These are phyloP conservation scores for Tympanuchus pallidicinctus DNA, from an alignment of 2,113 vertebrate species.

Conservation along the genomic window DNA sequence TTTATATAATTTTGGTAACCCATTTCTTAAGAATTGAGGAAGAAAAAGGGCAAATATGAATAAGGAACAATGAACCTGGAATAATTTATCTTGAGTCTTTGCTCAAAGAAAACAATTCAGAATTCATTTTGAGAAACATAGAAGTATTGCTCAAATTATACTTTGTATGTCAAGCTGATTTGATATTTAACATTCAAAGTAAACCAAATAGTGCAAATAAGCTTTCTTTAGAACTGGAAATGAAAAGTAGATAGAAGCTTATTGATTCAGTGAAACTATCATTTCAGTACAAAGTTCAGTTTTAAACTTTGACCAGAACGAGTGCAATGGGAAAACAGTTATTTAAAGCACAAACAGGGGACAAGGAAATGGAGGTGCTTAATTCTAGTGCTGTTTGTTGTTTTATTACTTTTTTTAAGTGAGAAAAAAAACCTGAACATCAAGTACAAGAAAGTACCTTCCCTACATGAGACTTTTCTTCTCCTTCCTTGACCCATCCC, in stretches of 20 bases:
- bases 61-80: background rate
- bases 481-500: background rate
- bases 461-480: accelerated
- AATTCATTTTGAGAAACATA: slow-evolving; percentile 8
- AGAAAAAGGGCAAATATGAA: background rate
- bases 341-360: background rate
- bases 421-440: background rate
- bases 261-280: slow-evolving; percentile 43
- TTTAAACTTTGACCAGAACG: slow-evolving; percentile 11
- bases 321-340: background rate
- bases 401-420: background rate
- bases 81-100: background rate
- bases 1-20: background rate
- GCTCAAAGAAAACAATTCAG: slow-evolving; percentile 16
- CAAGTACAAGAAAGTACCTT: accelerated
- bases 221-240: background rate
- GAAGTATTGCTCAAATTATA: background rate
- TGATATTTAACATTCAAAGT: slow-evolving; percentile 66
- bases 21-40: background rate
- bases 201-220: slow-evolving; percentile 58
- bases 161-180: slow-evolving; percentile 16
- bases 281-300: slow-evolving; percentile 60
- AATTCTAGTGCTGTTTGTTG: background rate
- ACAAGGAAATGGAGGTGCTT: accelerated
- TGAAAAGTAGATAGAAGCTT: slow-evolving; percentile 54